Conservation (phyloP, 2,888 invertebrate genomes). For the Synanthedon andrenaeformis region DNA sequence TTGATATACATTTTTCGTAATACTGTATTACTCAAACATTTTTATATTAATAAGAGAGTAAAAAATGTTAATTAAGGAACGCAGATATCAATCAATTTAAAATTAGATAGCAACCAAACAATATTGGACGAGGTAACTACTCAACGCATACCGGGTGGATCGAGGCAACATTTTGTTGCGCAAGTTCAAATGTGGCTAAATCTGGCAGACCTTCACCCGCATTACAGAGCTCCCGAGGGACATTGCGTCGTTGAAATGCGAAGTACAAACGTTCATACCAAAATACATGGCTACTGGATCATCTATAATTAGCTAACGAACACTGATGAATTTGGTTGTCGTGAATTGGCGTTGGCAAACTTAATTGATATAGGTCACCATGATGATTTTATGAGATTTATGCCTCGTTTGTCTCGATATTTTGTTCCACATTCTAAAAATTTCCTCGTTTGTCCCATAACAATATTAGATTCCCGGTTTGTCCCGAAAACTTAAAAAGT, state of each 20-base stretch:
- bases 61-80: too few species aligned
- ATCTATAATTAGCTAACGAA: slow-evolving; percentile 13
- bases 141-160: slow-evolving; percentile 24
- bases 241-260: slow-evolving; percentile 16
- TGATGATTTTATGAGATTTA: too few species aligned
- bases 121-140: slow-evolving; percentile 11
- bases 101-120: too few species aligned
- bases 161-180: slow-evolving; percentile 29
- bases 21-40: too few species aligned
- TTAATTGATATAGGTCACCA: background rate
- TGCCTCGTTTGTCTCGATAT: too few species aligned
- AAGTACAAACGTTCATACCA: slow-evolving; percentile 5
- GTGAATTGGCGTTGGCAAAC: slow-evolving; percentile 11
- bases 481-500: too few species aligned
- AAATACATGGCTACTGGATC: slow-evolving; percentile 6
- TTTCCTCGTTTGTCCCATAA: too few species aligned
- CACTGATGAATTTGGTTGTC: slow-evolving; percentile 5
- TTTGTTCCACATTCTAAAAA: too few species aligned
- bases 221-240: slow-evolving; percentile 43
- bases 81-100: too few species aligned
- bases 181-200: slow-evolving; percentile 42
- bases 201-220: slow-evolving; percentile 64
- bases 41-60: too few species aligned
- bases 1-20: too few species aligned
- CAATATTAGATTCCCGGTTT: too few species aligned